Conservation (phyloP, 2,797 vertebrate species). For the Xenentodon cancila region DNA sequence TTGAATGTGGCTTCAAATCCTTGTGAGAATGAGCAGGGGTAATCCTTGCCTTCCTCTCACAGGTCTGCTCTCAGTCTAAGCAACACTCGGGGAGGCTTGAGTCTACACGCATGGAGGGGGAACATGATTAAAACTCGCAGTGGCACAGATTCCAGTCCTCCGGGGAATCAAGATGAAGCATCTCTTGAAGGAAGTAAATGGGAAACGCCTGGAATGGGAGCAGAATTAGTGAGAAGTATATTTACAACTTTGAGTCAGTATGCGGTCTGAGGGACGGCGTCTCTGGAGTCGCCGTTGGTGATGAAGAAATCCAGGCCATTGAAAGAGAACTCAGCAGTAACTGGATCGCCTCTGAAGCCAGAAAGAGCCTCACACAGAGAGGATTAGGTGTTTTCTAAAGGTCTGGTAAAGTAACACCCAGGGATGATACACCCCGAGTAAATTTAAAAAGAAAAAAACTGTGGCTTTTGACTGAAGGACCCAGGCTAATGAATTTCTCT, state of each 20-base stretch:
- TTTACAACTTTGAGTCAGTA: slow-evolving; percentile 5
- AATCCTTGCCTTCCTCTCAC: slow-evolving; percentile 43
- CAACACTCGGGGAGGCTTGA: slow-evolving; percentile 21
- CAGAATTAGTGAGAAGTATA: slow-evolving; percentile 14
- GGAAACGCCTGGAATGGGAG: slow-evolving; percentile 13
- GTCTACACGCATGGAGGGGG: slow-evolving; percentile 35
- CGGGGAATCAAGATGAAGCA: slow-evolving; percentile 24
- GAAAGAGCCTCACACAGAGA: not conserved
- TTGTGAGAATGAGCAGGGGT: slow-evolving; percentile 26
- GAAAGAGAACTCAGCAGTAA: slow-evolving; percentile 2
- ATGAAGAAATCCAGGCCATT: not conserved
- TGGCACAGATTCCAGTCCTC: slow-evolving; percentile 25
- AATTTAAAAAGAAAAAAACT: slow-evolving; percentile 9
- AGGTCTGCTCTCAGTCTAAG: slow-evolving; percentile 20
- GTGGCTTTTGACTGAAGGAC: slow-evolving; percentile 28
- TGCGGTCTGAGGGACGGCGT: slow-evolving; percentile 15
- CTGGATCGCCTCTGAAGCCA: not conserved
- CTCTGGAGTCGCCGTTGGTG: not conserved
- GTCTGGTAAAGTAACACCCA: not conserved
- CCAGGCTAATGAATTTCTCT: slow-evolving; percentile 36
- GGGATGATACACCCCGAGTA: not conserved
- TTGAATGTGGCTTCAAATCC: slow-evolving; percentile 14
- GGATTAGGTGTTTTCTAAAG: not conserved
- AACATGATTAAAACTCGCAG: slow-evolving; percentile 49
- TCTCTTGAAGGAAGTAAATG: slow-evolving; percentile 20